These are phyloP conservation scores for Anthopleura sola DNA, from an alignment of 64 coral and sea anemone genomes.

Conservation along the genomic window DNA sequence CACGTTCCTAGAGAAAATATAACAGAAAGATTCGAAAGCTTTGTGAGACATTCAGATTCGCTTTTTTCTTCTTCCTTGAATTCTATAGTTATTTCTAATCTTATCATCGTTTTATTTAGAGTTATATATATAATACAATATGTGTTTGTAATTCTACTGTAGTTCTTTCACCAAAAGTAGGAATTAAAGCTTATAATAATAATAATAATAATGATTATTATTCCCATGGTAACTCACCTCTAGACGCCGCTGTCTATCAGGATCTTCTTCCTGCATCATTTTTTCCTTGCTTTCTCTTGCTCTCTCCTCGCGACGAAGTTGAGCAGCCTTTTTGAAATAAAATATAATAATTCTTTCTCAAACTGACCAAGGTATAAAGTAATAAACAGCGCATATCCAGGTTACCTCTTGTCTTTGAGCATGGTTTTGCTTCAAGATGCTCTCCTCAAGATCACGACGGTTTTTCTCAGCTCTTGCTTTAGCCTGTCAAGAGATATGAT, in stretches of 20 bases:
- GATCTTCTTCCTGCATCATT: conserved; percentile 98
- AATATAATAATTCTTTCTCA: background rate
- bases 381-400: background rate
- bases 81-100: no score
- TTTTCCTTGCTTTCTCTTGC: conserved; percentile 86
- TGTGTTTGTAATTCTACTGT: no score
- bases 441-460: conserved; percentile 90
- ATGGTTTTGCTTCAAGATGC: conserved; percentile 82
- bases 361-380: background rate
- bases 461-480: conserved; percentile 94
- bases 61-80: no score
- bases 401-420: conserved; percentile 87
- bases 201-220: no score
- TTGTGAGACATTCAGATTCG: no score
- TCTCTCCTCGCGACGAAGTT: conserved; percentile 94
- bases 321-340: conserved; percentile 62
- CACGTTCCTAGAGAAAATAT: conserved; percentile 47
- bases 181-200: no score
- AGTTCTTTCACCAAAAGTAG: no score
- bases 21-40: no score
- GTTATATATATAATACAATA: no score
- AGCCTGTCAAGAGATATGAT: conserved; percentile 31
- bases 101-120: no score
- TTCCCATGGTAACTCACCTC: conserved; percentile 83
- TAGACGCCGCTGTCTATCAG: conserved; percentile 83